Evolutionary conservation across 2,888 invertebrate genomes (phyloP).

Genomic region (Andricus quercusramuli): DNA sequence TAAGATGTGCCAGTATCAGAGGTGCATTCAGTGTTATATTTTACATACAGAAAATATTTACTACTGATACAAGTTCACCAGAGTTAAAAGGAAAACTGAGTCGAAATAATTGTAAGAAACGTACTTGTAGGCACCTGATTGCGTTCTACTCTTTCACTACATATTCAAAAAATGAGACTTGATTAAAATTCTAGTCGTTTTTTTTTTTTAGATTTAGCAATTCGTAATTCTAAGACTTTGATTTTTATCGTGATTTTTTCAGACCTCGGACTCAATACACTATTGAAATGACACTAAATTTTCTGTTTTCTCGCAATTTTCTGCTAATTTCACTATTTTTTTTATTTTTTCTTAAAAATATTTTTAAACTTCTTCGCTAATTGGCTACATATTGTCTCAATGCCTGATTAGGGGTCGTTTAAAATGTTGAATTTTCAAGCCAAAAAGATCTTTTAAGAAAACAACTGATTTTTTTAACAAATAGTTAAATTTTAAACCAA

Average conservation of each 20-base stretch:
- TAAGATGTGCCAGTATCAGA: slow-evolving; percentile 27
- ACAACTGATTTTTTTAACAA: too few species aligned
- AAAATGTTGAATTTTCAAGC: too few species aligned
- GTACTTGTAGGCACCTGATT: not conserved
- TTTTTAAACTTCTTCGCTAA: too few species aligned
- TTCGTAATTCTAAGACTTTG: not conserved
- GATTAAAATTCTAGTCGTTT: slow-evolving; percentile 15
- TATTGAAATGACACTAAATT: too few species aligned
- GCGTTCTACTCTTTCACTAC: not conserved
- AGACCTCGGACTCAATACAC: too few species aligned
- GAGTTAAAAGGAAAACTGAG: not conserved
- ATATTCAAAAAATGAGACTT: slow-evolving; percentile 11
- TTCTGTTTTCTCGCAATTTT: too few species aligned
- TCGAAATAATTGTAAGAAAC: not conserved
- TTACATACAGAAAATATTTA: slow-evolving; percentile 35
- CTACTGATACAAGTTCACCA: not conserved
- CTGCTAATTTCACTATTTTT: too few species aligned
- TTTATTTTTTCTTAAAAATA: too few species aligned
- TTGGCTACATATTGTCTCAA: too few species aligned
- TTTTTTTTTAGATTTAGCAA: not conserved
- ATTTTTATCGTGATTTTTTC: not conserved
- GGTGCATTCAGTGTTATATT: slow-evolving; percentile 19
- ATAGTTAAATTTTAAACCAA: too few species aligned
- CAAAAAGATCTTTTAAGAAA: too few species aligned
- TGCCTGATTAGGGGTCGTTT: too few species aligned